A percentile compares a stretch with the other conserved stretches of the same genome.
phyloP scores from a whole-genome alignment of 2,113 vertebrate genomes.

The Nycticryphes semicollaris region DNA sequence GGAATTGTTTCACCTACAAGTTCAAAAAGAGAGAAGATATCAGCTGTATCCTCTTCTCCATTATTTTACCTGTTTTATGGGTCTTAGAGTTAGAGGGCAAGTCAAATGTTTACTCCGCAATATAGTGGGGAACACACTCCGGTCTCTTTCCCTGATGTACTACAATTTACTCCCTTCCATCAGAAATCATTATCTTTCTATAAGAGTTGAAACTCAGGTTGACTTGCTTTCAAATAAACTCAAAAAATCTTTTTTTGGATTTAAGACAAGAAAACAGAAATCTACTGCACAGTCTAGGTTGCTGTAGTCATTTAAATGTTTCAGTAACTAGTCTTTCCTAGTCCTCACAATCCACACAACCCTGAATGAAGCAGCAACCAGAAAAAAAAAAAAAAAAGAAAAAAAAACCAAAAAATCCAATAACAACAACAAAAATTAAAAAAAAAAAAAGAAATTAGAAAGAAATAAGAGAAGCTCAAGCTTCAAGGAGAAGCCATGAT shows the following conservation, averaged over 20 bases:
- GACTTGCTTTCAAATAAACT: not conserved
- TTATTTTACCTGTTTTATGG: not conserved
- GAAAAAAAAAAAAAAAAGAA: no score
- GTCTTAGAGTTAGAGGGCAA: not conserved
- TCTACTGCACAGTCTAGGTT: not conserved
- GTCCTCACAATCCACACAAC: not conserved
- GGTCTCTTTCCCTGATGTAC: not conserved
- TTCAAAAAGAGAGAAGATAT: not conserved
- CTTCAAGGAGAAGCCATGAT: not conserved
- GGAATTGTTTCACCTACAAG: not conserved
- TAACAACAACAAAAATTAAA: not conserved
- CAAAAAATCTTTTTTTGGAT: not conserved
- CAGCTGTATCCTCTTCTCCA: not conserved
- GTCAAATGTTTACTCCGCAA: not conserved
- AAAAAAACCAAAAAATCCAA: no score
- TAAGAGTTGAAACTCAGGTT: not conserved
- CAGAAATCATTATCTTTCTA: not conserved
- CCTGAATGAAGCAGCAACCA: not conserved
- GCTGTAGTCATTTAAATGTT: not conserved
- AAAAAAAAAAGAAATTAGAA: not conserved
- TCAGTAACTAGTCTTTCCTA: not conserved
- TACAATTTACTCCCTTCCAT: not conserved
- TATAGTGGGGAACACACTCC: not conserved
- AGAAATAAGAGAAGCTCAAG: not conserved
- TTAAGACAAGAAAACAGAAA: not conserved